A percentile compares a stretch with the other conserved stretches of the same genome.
These are phyloP conservation scores for Orchestia grillus DNA, from an alignment of 1,140 invertebrate genomes.

Conservation along the genomic window DNA sequence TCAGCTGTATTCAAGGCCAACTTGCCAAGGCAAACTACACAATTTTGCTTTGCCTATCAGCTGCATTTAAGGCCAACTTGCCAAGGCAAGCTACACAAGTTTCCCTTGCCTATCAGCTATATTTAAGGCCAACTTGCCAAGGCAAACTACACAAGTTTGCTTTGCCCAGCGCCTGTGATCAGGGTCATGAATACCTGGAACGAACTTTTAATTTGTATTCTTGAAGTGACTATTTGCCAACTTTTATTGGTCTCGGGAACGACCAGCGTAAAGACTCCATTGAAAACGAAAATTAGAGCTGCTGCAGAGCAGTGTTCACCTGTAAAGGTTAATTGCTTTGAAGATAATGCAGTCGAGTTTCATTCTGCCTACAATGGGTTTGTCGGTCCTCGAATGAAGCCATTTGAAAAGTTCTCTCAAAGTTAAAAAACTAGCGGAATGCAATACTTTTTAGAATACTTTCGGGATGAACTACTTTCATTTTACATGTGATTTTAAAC, in stretches of 20 bases:
- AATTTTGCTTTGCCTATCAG: too few relatives aligned
- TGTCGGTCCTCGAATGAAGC: not conserved
- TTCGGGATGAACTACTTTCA: too few relatives aligned
- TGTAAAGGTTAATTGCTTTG: not conserved
- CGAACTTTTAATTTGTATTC: slow-evolving; percentile 10
- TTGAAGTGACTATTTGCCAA: not conserved
- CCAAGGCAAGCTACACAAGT: too few relatives aligned
- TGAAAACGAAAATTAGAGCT: not conserved
- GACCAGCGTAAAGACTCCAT: not conserved
- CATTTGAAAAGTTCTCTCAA: not conserved
- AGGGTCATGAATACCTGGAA: not conserved
- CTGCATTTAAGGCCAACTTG: too few relatives aligned
- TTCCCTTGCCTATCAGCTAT: too few relatives aligned
- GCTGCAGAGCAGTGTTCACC: not conserved
- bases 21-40: too few relatives aligned
- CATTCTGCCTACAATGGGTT: not conserved
- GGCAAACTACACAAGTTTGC: not conserved
- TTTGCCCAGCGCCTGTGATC: not conserved
- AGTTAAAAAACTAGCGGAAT: too few relatives aligned
- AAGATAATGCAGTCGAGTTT: not conserved
- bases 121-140: too few relatives aligned
- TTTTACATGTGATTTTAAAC: too few relatives aligned
- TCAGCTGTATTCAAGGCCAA: too few relatives aligned
- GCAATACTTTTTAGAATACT: too few relatives aligned
- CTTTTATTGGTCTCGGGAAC: not conserved